A percentile compares a stretch with the other conserved stretches of the same genome.
phyloP scores from a whole-genome alignment of 1,140 invertebrate genomes.

The Vanessa tameamea region DNA sequence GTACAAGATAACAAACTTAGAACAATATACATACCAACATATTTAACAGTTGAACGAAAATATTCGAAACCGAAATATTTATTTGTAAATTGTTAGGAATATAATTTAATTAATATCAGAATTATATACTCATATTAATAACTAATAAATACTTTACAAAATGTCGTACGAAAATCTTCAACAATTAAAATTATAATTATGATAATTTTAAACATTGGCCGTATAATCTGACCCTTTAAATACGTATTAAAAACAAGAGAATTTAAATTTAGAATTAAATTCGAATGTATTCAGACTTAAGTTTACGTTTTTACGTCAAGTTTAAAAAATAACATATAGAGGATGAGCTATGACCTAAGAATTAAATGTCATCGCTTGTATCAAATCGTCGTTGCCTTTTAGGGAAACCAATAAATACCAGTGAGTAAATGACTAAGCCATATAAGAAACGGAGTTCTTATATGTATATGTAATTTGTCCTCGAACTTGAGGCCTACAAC shows the following conservation, averaged over 20 bases:
- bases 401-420: conserved; percentile 27
- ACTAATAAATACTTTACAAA: no score
- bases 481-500: conserved; percentile 49
- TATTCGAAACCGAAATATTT: no score
- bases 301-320: neutral
- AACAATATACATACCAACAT: neutral
- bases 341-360: conserved; percentile 29
- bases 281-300: neutral
- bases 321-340: neutral
- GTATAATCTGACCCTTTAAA: no score
- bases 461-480: conserved; percentile 39
- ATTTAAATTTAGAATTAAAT: neutral
- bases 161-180: no score
- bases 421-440: conserved; percentile 31
- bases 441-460: conserved; percentile 37
- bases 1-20: neutral
- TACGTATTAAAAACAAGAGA: no score
- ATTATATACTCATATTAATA: no score
- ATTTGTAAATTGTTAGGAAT: no score
- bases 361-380: conserved; percentile 34
- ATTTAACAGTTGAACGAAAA: no score
- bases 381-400: conserved; percentile 35
- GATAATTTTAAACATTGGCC: no score
- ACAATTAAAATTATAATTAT: no score
- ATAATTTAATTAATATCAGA: no score